Conservation (phyloP, 2,113 vertebrate genomes). For the Pelvicachromis taeniatus region DNA sequence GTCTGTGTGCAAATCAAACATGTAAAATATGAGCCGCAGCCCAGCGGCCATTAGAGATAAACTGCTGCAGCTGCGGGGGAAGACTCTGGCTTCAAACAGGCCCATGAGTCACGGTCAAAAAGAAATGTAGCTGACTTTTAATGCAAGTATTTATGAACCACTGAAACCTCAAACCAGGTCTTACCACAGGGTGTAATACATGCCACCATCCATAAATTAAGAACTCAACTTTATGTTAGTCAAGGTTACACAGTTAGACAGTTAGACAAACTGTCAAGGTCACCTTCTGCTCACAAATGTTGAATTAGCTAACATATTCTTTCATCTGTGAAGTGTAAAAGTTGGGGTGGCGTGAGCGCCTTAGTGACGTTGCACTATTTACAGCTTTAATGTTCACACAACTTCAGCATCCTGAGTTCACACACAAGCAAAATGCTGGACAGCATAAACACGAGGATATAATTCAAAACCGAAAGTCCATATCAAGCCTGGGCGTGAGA, state of each 20-base stretch:
- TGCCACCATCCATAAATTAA: conserved; percentile 31
- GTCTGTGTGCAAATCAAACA: conserved; percentile 25
- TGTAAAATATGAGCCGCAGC: conserved; percentile 25
- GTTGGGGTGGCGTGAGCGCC: background rate
- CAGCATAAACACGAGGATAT: background rate
- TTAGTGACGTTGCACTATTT: background rate
- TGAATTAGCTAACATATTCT: background rate
- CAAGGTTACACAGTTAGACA: too few relatives aligned
- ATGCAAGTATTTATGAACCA: conserved; percentile 53
- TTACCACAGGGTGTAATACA: conserved; percentile 20
- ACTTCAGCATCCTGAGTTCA: background rate
- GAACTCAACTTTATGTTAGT: conserved; percentile 7
- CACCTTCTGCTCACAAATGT: conserved; percentile 8
- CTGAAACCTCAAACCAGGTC: conserved; percentile 31
- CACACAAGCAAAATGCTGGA: background rate
- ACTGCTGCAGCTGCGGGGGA: conserved; percentile 8
- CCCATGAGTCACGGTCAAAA: conserved; percentile 28
- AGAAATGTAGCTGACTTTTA: conserved; percentile 38
- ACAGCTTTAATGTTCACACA: background rate
- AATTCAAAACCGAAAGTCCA: conserved; percentile 10
- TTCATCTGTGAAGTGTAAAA: background rate
- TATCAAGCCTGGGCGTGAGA: background rate
- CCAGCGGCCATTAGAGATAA: conserved; percentile 14
- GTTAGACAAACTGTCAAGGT: conserved; percentile 32
- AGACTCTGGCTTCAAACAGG: conserved; percentile 1